Conservation (phyloP, 2,888 invertebrate species). For the Amiota mariae region DNA sequence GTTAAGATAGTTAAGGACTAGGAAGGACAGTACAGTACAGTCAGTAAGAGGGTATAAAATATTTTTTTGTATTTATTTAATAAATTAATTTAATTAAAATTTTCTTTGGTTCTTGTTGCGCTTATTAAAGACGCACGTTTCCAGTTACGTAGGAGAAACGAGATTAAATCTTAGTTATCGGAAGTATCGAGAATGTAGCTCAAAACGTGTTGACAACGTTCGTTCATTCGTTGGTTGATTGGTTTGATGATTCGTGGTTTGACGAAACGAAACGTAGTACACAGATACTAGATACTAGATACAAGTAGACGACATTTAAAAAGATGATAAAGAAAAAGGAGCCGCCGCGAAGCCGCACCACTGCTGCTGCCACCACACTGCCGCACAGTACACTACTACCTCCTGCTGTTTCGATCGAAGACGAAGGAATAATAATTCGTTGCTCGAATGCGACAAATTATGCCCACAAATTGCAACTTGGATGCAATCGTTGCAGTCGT, state of each 20-base stretch:
- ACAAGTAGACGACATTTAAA: conserved; percentile 14
- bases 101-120: conserved; percentile 4
- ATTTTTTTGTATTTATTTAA: not conserved
- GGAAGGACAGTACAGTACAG: not conserved
- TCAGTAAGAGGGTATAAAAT: not conserved
- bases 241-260: too few species aligned
- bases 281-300: conserved; percentile 18
- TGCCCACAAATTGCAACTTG: conserved; percentile 22
- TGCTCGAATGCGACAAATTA: conserved; percentile 42
- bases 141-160: conserved; percentile 17
- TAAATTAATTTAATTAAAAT: not conserved
- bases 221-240: not conserved
- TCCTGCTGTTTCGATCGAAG: conserved; percentile 56
- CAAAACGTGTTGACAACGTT: conserved; percentile 5
- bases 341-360: conserved; percentile 43
- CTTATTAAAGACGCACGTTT: conserved; percentile 16
- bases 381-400: conserved; percentile 57
- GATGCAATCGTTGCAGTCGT: too few species aligned
- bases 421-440: conserved; percentile 52
- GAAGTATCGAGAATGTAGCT: conserved; percentile 16
- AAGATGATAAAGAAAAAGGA: conserved; percentile 31
- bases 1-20: not conserved
- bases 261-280: not conserved
- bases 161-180: conserved; percentile 29
- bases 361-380: conserved; percentile 42